Percentiles rank a stretch among this genome's conserved stretches.
Evolutionary conservation across 2,888 invertebrate genomes (phyloP).

Genomic region (Drosophila tanythrix): DNA sequence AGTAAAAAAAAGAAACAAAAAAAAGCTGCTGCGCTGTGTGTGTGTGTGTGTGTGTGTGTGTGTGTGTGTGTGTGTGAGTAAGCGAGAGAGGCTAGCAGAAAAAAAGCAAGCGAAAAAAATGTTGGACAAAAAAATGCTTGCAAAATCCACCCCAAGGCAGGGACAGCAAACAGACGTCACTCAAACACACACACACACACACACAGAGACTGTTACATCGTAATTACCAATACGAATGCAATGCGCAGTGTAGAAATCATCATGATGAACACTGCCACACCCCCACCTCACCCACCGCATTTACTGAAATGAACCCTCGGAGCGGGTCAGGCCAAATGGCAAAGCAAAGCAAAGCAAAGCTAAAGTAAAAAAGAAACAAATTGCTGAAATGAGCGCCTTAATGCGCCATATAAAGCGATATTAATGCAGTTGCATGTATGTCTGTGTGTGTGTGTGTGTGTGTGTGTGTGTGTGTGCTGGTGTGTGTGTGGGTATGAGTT

Average conservation of each 20-base stretch:
- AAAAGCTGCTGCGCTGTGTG: conserved; percentile 25
- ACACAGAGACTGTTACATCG: conserved; percentile 29
- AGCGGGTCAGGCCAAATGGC: conserved; percentile 38
- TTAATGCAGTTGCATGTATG: conserved; percentile 44
- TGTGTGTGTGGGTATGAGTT: conserved; percentile 34
- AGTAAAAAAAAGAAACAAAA: conserved; percentile 47
- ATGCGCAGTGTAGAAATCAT: conserved; percentile 59
- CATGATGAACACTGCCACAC: conserved; percentile 38
- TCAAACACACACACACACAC: conserved; percentile 38
- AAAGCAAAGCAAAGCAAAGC: conserved; percentile 13
- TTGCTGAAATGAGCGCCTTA: conserved; percentile 67
- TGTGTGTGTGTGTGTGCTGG: conserved; percentile 1
- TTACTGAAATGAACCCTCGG: conserved; percentile 38
- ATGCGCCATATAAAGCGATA: conserved; percentile 71
- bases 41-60: conserved; percentile 24
- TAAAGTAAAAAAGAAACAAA: conserved; percentile 24
- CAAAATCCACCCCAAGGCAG: conserved; percentile 72
- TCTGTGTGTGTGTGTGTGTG: neutral
- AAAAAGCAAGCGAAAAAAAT: conserved; percentile 46
- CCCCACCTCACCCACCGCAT: conserved; percentile 11
- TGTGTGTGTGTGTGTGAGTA: conserved; percentile 30
- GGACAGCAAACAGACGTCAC: conserved; percentile 74
- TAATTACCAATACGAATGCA: conserved; percentile 77
- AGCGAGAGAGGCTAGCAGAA: conserved; percentile 32
- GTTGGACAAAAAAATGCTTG: conserved; percentile 45